Percentiles rank a stretch among this genome's conserved stretches.
These are phyloP conservation scores for Brachypodius melanocephalos DNA, from an alignment of 2,113 vertebrate species.

Conservation along the genomic window DNA sequence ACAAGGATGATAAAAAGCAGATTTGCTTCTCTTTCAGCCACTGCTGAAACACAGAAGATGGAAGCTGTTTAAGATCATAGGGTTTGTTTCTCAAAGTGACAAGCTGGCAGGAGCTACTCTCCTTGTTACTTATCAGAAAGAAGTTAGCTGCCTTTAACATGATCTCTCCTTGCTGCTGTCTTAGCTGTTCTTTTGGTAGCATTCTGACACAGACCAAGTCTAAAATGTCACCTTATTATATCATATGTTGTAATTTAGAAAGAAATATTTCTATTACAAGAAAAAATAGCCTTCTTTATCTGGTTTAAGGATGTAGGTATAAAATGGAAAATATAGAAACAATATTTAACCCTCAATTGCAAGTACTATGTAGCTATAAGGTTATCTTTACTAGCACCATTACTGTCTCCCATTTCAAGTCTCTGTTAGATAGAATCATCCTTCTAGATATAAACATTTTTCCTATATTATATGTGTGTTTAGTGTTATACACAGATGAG, in stretches of 20 bases:
- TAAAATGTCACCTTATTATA: background rate
- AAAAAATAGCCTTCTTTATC: background rate
- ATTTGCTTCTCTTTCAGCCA: constrained; percentile 6
- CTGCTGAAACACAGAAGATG: background rate
- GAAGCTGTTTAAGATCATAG: background rate
- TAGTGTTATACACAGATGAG: background rate
- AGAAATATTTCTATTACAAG: background rate
- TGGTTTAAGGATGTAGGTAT: background rate
- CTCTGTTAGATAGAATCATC: background rate
- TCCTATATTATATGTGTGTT: background rate
- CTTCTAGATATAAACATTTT: background rate
- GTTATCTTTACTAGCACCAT: background rate
- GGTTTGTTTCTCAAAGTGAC: background rate
- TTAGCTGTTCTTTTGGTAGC: background rate
- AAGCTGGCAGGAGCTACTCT: background rate
- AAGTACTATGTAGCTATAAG: background rate
- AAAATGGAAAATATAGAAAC: background rate
- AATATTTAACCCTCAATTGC: background rate
- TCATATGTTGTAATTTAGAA: background rate
- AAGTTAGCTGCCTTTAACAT: background rate
- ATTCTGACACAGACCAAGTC: background rate
- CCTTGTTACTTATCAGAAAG: background rate
- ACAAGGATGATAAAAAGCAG: background rate
- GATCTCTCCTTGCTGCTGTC: background rate
- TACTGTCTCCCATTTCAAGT: background rate